Evolutionary conservation across 1,140 invertebrate species (phyloP), one percentile per base, ranked within the genome.

Genomic region (Rhagoletis pomonella): DNA sequence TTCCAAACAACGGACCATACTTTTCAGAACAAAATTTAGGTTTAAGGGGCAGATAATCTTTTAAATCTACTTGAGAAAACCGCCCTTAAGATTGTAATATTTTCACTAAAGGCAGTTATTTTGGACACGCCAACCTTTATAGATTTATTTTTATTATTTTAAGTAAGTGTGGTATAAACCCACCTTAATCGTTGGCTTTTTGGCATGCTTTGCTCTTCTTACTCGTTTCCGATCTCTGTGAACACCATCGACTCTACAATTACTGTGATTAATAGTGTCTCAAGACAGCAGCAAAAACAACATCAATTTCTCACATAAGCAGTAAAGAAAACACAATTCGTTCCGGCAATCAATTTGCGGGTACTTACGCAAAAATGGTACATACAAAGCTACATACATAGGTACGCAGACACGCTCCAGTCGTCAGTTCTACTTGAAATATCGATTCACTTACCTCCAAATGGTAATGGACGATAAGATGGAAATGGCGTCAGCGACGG

Each of bases 311-410:
- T 19, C n/a, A 29, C n/a, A 65, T 29, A 29, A 29, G 29, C 29
- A 29, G 29, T 29, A 29, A 29, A 65, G 12, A 19, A 67, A 47
- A 73, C 42, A 19, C 44, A 17, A 6, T 77, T 14, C n/a, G 42
- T 77, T 17, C 47, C 9, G 44, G 17, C 47, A 81, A 58, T 29
- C 73, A 58, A 81, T 81, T 81, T 81, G 55, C 55, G 50, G 50
- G 47, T 29, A 81, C n/a, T 81, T 14, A 19, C 47, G 47, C n/a
- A 50, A 29, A 29, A 29, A 29, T 29, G 29, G 29, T 29, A 29
- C 29, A 29, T 29, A 29, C 29, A 29, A 29, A 29, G 29, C 29
- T 29, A 29, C 29, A 29, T 29, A 29, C 29, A 29, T 29, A 55
- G 50, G 5, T 55, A 55, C 0, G 10, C 5, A 10, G 2, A 42